Base-by-base conservation (phyloP, 2,797 vertebrate genomes). In the Ispidina picta region DNA sequence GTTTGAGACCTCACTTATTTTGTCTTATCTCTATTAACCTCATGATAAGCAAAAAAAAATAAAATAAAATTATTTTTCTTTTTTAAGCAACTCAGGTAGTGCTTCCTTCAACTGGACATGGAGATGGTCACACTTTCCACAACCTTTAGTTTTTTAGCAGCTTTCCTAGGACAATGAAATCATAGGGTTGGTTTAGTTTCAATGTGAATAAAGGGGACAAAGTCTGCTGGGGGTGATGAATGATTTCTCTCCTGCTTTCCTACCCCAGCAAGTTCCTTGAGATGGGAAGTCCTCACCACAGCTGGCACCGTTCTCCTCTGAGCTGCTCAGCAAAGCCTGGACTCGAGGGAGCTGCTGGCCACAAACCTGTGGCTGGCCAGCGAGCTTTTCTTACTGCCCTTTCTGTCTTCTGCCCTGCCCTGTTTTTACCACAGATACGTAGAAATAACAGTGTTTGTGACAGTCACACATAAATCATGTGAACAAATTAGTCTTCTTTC, bases 261-360 rank as follows among this genome's bases (percentile, higher is more conserved):
- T 13, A 19, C 5, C 12, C 25, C 37, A 37, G 25, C 19, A 22
- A 31, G 22, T 21, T 52, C 49, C 60, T 56, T 7, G 19, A 70
- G 54, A 14, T 3, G 6, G 21, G 43, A 37, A 55, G 9, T 22
- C 49, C 55, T 56, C 5, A 2, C 35, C 1, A 3, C 60, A 29
- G 49, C 15, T 2, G 0, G 19, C 44, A 14, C 21, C 37, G 37
- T 37, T 6, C 37, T 37, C 13, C 37, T 37, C 37, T 3, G 29
- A 41, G 29, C 31, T 29, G 29, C 29, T 48, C 44, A 4, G 44
- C 17, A 5, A 23, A 31, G 9, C 18, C 43, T 22, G 63, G 58
- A 3, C 4, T 4, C n/a, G 9, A 49, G 28, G 20, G 20, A 52
- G 9, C 5, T 3, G 3, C 56, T 39, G 52, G 43, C 48, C 0